Conservation (phyloP, 2,113 vertebrate species). For the Haemorhous mexicanus region DNA sequence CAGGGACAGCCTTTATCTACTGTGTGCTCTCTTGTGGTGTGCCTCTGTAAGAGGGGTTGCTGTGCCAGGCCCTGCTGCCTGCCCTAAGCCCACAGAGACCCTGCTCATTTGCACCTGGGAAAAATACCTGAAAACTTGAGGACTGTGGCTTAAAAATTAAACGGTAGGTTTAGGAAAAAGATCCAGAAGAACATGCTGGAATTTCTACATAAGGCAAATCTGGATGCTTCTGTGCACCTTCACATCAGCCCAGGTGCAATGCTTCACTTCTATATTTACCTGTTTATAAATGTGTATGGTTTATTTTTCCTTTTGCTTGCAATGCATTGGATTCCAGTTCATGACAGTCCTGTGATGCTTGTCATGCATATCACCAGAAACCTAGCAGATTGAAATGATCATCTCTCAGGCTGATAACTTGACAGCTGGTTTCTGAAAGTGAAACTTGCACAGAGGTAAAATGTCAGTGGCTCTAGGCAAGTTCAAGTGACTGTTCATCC, state of each 20-base stretch:
- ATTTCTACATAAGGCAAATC: neutral
- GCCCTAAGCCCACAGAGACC: rapidly evolving
- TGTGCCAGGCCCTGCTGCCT: neutral
- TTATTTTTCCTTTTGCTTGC: neutral
- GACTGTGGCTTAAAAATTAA: neutral
- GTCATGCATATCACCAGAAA: rapidly evolving
- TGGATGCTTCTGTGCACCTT: neutral
- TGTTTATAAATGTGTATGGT: neutral
- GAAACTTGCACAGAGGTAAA: neutral
- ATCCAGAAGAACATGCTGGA: neutral
- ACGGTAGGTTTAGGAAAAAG: neutral
- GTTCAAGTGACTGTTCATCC: neutral
- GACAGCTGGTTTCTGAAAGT: neutral
- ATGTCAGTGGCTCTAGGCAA: neutral
- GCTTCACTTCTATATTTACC: neutral
- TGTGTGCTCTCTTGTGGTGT: neutral
- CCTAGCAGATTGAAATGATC: neutral
- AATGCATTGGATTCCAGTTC: neutral
- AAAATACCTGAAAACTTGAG: neutral
- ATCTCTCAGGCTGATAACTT: neutral
- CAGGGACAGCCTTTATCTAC: neutral
- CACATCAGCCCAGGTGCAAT: neutral
- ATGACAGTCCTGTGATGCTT: neutral
- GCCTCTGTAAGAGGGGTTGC: neutral
- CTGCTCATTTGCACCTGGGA: neutral